Conservation (phyloP, 1,140 invertebrate species). For the Fopius arisanus region DNA sequence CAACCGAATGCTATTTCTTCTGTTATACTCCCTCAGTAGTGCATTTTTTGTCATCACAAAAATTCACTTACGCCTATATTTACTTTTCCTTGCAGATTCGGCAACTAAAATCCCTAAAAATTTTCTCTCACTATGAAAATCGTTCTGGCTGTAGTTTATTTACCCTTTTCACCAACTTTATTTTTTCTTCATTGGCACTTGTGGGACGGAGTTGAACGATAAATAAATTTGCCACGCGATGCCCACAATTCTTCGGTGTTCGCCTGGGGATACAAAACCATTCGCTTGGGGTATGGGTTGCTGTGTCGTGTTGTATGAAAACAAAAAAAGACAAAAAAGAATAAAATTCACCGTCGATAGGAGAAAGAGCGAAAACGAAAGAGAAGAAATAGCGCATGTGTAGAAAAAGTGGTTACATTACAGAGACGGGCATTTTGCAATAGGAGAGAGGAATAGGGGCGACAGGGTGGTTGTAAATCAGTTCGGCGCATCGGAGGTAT, state of each 20-base stretch:
- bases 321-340: constrained; percentile 8
- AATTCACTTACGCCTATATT: background rate
- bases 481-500: constrained; percentile 60
- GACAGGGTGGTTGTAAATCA: constrained; percentile 58
- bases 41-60: no score
- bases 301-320: constrained; percentile 13
- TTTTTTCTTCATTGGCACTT: constrained; percentile 22
- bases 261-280: constrained; percentile 21
- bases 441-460: constrained; percentile 3
- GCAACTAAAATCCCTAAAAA: background rate
- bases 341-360: constrained; percentile 22
- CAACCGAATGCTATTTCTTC: no score
- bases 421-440: constrained; percentile 4
- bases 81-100: no score
- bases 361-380: constrained; percentile 8
- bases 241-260: constrained; percentile 50
- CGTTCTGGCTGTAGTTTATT: constrained; percentile 19
- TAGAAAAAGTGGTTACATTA: constrained; percentile 8
- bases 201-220: constrained; percentile 41
- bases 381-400: background rate
- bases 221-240: constrained; percentile 59
- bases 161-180: constrained; percentile 33
- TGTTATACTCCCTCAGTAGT: no score
- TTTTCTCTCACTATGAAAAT: background rate
- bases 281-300: constrained; percentile 10